Evolutionary conservation across 2,113 vertebrate species (phyloP), one percentile per base, ranked within the genome.

Genomic region (Chinchilla lanigera): DNA sequence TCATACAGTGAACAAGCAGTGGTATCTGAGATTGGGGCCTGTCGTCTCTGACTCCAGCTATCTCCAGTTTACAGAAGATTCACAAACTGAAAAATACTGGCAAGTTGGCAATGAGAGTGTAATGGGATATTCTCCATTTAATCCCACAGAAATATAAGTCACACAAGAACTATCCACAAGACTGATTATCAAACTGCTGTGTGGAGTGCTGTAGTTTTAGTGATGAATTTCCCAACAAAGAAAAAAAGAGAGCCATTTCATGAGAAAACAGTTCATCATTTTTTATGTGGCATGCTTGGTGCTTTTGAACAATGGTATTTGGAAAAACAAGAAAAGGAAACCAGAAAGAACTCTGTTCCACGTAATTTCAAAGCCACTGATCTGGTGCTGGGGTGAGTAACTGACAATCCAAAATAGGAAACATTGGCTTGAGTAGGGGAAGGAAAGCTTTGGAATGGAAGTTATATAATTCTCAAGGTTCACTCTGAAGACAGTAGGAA

Each of bases 261-360:
- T 87, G 33, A 95, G 87, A 16, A 92, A 93, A 91, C 2, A 93
- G n/a, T 82, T 96, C 54, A 93, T 84, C 82, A 90, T 81, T 89
- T 93, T 35, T n/a, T 71, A 56, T 75, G 56, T 78, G 38, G 24
- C 35, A 67, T 65, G 5, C 16, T 30, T 41, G 16, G 22, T 69
- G 47, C 50, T 94, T 95, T 95, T 28, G 65, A 90, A 71, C 4
- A 94, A 92, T 12, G 77, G 3, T 54, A 58, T 93, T 94, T 83
- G 61, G 58, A 84, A 91, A n/a, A 67, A 65, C 17, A 69, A 69
- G 16, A 91, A 63, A 61, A 83, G 20, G 38, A 50, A 50, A 30
- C 28, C 5, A 73, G 26, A 88, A 86, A 78, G 44, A 50, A 95
- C 93, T 93, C 9, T 54, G 75, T 82, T 71, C 56, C 22, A 77